phyloP scores from a whole-genome alignment of 2,113 vertebrate genomes.

The Porphyrio hochstetteri region DNA sequence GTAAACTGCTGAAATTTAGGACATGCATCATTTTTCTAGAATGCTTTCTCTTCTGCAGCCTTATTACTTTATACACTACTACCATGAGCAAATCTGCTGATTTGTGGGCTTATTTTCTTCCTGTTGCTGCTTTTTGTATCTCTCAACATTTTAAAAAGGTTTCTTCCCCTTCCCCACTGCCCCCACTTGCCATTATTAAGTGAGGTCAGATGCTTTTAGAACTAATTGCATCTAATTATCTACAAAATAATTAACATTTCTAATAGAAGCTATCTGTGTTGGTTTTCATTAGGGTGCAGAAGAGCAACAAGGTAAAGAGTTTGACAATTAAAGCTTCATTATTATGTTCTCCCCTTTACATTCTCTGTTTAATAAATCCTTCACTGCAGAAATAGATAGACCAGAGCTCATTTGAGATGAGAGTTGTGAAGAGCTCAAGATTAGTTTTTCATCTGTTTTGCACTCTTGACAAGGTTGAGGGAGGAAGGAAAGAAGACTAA shows the following conservation, averaged over 20 bases:
- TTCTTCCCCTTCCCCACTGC: neutral
- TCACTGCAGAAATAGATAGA: constrained; percentile 21
- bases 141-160: constrained; percentile 14
- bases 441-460: neutral
- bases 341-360: constrained; percentile 36
- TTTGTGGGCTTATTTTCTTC: neutral
- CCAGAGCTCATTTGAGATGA: neutral
- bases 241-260: constrained; percentile 74
- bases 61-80: neutral
- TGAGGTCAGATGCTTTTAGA: constrained; percentile 55
- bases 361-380: constrained; percentile 50
- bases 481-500: neutral
- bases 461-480: neutral
- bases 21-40: neutral
- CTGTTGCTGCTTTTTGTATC: neutral
- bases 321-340: constrained; percentile 71
- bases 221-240: constrained; percentile 71
- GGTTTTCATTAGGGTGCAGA: constrained; percentile 59
- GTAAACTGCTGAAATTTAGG: neutral
- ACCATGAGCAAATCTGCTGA: neutral
- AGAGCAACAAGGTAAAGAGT: constrained; percentile 69
- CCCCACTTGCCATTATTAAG: constrained; percentile 24
- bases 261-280: constrained; percentile 68
- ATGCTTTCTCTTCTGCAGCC: neutral
- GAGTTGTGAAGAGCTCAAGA: neutral